phyloP scores from a whole-genome alignment of 2,888 invertebrate genomes.

The Ornithoptera alexandrae region DNA sequence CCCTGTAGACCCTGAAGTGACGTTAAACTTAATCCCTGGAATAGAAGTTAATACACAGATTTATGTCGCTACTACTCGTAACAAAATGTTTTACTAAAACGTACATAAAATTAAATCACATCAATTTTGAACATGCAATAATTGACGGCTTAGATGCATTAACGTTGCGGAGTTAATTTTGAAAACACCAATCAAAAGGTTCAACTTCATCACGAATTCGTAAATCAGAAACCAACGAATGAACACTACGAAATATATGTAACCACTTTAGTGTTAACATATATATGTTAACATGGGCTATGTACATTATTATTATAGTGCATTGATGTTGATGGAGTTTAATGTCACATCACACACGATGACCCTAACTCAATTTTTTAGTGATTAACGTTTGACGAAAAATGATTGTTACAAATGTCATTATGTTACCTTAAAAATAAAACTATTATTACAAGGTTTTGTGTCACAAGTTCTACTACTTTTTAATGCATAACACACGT shows the following conservation, averaged over 20 bases:
- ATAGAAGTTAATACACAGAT: constrained; percentile 15
- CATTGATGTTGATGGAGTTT: no score
- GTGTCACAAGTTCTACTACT: no score
- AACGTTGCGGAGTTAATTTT: constrained; percentile 1
- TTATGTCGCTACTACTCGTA: background rate
- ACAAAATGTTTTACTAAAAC: no score
- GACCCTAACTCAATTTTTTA: background rate
- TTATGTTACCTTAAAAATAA: background rate
- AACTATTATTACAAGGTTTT: background rate
- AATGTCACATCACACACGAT: no score
- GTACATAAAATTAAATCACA: background rate
- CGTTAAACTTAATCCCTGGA: constrained; percentile 85
- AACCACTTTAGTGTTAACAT: no score
- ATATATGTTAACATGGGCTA: no score
- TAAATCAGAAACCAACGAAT: background rate
- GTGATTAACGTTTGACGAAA: background rate
- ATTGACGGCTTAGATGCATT: constrained; percentile 14
- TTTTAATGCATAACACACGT: no score
- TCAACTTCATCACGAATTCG: background rate
- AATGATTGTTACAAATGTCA: background rate
- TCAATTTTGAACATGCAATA: background rate
- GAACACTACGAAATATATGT: no score
- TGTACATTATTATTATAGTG: no score
- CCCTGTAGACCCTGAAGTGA: constrained; percentile 88
- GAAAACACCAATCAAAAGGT: background rate